These are phyloP conservation scores for Caenorhabditis plicata DNA, from an alignment of 2,888 invertebrate genomes.

Conservation along the genomic window DNA sequence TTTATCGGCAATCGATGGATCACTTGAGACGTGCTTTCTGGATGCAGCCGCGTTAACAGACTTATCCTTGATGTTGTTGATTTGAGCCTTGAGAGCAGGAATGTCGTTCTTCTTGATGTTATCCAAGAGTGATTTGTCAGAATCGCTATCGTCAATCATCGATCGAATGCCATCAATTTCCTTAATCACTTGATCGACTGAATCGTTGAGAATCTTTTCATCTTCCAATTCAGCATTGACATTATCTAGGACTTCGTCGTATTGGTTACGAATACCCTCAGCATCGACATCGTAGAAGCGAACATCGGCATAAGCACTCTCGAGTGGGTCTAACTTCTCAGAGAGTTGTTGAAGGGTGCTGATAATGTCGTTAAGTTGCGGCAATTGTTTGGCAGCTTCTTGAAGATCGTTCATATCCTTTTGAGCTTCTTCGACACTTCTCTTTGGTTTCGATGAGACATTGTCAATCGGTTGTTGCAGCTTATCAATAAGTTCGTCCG, in stretches of 20 bases:
- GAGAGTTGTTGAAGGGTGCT: constrained; percentile 44
- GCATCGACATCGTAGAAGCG: constrained; percentile 51
- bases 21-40: constrained; percentile 22
- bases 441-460: constrained; percentile 19
- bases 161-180: constrained; percentile 31
- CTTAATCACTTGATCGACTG: constrained; percentile 35
- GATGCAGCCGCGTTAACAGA: constrained; percentile 14
- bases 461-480: constrained; percentile 32
- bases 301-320: constrained; percentile 50
- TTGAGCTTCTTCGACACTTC: constrained; percentile 20
- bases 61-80: constrained; percentile 25
- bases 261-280: constrained; percentile 42
- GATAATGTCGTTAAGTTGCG: constrained; percentile 29
- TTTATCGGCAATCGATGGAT: constrained; percentile 10
- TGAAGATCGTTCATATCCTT: constrained; percentile 22
- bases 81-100: constrained; percentile 33
- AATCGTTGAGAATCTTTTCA: constrained; percentile 40
- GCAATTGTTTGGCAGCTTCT: constrained; percentile 21
- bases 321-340: constrained; percentile 50
- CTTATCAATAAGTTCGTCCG: constrained; percentile 34
- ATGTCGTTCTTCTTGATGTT: constrained; percentile 8
- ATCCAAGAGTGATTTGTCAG: constrained; percentile 5
- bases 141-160: constrained; percentile 14
- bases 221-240: constrained; percentile 34
- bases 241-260: constrained; percentile 40